Conservation (phyloP, 2,888 invertebrate genomes). For the Folsomia manolachei region DNA sequence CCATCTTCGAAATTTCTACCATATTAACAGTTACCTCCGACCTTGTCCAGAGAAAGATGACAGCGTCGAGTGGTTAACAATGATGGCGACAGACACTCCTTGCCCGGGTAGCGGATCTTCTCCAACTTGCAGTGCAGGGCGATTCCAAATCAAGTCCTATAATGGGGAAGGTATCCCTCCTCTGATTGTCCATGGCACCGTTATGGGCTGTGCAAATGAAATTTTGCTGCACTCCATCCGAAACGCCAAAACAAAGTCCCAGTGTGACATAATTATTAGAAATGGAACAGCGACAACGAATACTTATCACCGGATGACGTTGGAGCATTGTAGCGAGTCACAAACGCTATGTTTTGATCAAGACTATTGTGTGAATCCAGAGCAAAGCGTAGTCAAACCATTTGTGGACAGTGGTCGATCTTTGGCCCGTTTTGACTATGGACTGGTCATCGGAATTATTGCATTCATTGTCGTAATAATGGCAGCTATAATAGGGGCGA, state of each 20-base stretch:
- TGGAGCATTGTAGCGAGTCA: slow-evolving; percentile 42
- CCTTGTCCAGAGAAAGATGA: slow-evolving; percentile 38
- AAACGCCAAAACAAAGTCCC: slow-evolving; percentile 2
- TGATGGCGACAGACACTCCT: slow-evolving; percentile 23
- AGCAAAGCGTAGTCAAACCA: slow-evolving; percentile 34
- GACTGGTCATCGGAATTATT: slow-evolving; percentile 36
- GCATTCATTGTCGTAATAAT: slow-evolving; percentile 35
- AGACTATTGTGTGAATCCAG: slow-evolving; percentile 37
- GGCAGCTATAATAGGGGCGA: slow-evolving; percentile 30
- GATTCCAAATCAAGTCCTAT: slow-evolving; percentile 35
- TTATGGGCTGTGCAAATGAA: slow-evolving; percentile 44
- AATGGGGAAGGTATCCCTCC: background rate
- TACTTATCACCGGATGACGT: slow-evolving; percentile 27
- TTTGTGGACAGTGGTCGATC: slow-evolving; percentile 22
- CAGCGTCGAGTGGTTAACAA: slow-evolving; percentile 29
- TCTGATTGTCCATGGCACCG: slow-evolving; percentile 38
- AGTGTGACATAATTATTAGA: slow-evolving; percentile 21
- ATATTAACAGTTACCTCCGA: slow-evolving; percentile 32
- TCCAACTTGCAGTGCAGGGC: slow-evolving; percentile 41
- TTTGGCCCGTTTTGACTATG: slow-evolving; percentile 30
- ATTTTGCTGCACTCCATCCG: slow-evolving; percentile 27
- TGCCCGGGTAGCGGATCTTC: slow-evolving; percentile 19
- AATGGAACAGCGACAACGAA: background rate
- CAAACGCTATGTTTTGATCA: slow-evolving; percentile 28
- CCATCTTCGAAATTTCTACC: slow-evolving; percentile 31